Evolutionary conservation across 2,888 invertebrate species (phyloP), one percentile per base, ranked within the genome.

Genomic region (Altica lythri): DNA sequence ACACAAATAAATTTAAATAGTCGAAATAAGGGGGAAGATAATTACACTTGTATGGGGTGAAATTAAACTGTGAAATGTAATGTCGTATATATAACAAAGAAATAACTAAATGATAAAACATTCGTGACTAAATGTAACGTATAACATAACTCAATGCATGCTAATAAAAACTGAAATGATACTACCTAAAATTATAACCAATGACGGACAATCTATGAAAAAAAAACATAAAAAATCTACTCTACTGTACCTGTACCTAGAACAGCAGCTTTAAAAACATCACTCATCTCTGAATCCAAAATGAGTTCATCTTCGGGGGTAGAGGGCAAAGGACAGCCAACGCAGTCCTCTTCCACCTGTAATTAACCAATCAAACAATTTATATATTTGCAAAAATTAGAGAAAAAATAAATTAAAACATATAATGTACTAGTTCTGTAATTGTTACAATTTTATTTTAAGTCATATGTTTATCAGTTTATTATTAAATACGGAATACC

Each of bases 261-360:
- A 53, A 91, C 90, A 32, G 90, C 90, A 54, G 90, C 90, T 76
- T 91, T 92, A 58, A 92, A 76, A 19, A 91, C 91, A 75, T 91
- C 91, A 22, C 89, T 89, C 87, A 91, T 90, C 79, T 92, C 92
- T 45, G 89, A 88, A 72, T 91, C 90, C 64, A 92, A 80, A 22
- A 92, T 80, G 72, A 88, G 86, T 69, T 90, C 89, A 72, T 92
- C 91, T 74, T 91, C 91, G 1, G 92, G 92, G 5, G 92, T 92
- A 13, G 91, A 91, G 2, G 92, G 92, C 64, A 92, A 73, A 2
- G 92, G 90, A 71, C 91, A 92, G 25, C 92, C 92, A 57, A 87
- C 85, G 63, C 89, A 90, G 71, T 90, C 91, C 68, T 90, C 90
- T 68, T 86, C 66, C 53, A 69, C 68, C 69, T 69, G 30, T 18